A percentile compares a stretch with the other conserved stretches of the same genome.
Evolutionary conservation across 2,888 invertebrate species (phyloP).

Genomic region (Rhyacophila evoluta): DNA sequence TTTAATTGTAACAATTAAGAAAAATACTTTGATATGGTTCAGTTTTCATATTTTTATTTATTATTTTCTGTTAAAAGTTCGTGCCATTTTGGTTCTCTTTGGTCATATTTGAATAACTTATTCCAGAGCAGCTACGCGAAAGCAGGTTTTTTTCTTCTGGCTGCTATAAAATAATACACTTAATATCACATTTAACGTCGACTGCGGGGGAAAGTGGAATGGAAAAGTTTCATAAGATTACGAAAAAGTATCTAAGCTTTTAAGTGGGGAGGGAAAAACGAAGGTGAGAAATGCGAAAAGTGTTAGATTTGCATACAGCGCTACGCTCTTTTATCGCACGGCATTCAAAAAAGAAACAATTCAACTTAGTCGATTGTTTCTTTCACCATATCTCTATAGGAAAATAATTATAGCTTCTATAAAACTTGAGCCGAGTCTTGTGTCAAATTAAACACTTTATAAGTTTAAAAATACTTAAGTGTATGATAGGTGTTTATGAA

Average conservation of each 20-base stretch:
- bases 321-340: neutral
- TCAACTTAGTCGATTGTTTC: neutral
- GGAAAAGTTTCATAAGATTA: conserved; percentile 47
- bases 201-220: conserved; percentile 32
- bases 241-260: conserved; percentile 39
- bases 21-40: too few relatives aligned
- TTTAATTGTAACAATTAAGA: too few relatives aligned
- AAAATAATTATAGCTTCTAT: too few relatives aligned
- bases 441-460: too few relatives aligned
- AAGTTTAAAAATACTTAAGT: too few relatives aligned
- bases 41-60: neutral
- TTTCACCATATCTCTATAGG: too few relatives aligned
- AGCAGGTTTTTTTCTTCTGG: neutral
- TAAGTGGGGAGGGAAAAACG: conserved; percentile 34
- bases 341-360: neutral
- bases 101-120: conserved; percentile 48
- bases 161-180: conserved; percentile 17
- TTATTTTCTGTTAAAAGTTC: conserved; percentile 38
- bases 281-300: conserved; percentile 17
- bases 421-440: too few relatives aligned
- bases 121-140: conserved; percentile 27
- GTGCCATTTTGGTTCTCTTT: conserved; percentile 26
- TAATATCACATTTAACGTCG: conserved; percentile 44
- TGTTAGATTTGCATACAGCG: conserved; percentile 5
- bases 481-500: too few relatives aligned